These are phyloP conservation scores for Boloria euphrosyne DNA, from an alignment of 2,888 invertebrate species.

Conservation along the genomic window DNA sequence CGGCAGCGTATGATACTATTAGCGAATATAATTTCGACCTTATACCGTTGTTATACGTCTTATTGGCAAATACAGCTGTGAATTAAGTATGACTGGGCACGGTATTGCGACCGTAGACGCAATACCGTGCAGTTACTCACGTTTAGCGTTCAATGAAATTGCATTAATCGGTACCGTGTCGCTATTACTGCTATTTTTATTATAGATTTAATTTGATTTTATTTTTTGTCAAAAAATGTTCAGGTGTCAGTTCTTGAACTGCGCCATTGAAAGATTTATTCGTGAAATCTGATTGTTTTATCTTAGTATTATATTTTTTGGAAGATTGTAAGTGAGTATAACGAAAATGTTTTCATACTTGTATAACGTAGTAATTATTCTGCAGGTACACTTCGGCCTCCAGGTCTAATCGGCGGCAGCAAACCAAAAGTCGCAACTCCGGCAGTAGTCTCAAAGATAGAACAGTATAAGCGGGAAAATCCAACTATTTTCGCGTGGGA, in stretches of 20 bases:
- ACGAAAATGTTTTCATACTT: neutral
- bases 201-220: constrained; percentile 66
- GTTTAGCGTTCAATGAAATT: constrained; percentile 78
- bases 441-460: constrained; percentile 97
- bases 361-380: constrained; percentile 44
- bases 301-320: too few relatives aligned
- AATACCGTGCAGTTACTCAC: constrained; percentile 79
- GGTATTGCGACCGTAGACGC: constrained; percentile 58
- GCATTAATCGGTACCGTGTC: constrained; percentile 73
- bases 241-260: constrained; percentile 54
- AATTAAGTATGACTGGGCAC: constrained; percentile 43
- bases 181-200: constrained; percentile 76
- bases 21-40: constrained; percentile 50
- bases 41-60: constrained; percentile 54
- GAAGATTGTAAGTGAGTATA: too few relatives aligned
- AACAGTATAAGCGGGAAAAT: constrained; percentile 98
- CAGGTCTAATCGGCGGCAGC: constrained; percentile 96
- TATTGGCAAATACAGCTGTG: constrained; percentile 40
- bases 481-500: constrained; percentile 99
- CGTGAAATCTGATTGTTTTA: too few relatives aligned
- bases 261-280: constrained; percentile 24
- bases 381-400: constrained; percentile 93
- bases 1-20: constrained; percentile 47
- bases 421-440: constrained; percentile 99
- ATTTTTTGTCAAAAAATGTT: constrained; percentile 50